phyloP scores from a whole-genome alignment of 1,140 invertebrate species.

The Oryctes rhinoceros region DNA sequence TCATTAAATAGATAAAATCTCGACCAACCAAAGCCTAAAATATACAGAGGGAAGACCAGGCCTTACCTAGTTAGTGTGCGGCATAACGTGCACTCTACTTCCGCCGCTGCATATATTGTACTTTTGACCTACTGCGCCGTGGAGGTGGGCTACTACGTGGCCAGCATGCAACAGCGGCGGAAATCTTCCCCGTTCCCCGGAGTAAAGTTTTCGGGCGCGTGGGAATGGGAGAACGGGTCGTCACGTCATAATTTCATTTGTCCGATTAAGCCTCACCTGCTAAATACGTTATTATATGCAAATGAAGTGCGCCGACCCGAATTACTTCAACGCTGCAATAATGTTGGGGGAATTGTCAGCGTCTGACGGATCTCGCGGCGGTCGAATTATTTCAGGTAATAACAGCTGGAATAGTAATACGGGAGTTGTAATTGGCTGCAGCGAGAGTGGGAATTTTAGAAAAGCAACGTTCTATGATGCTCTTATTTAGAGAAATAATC shows the following conservation, averaged over 20 bases:
- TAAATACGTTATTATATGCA: constrained; percentile 59
- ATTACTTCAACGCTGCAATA: constrained; percentile 49
- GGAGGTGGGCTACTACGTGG: background rate
- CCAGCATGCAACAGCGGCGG: background rate
- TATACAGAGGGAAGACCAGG: background rate
- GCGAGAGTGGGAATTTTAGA: no score
- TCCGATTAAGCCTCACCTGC: constrained; percentile 56
- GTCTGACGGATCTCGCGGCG: no score
- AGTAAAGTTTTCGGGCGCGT: constrained; percentile 1
- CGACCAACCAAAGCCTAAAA: background rate
- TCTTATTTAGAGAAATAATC: no score
- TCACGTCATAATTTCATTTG: constrained; percentile 56
- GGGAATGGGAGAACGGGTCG: background rate
- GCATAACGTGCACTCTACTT: background rate
- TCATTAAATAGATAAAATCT: no score
- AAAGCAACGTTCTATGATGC: no score
- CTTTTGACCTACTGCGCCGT: background rate
- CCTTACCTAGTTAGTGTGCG: background rate
- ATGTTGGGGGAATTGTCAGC: no score
- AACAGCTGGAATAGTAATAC: no score
- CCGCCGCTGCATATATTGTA: background rate
- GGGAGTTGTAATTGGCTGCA: no score
- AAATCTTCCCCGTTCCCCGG: background rate
- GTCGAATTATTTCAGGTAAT: no score
- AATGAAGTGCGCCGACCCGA: constrained; percentile 55